A percentile compares a stretch with the other conserved stretches of the same genome.
These are phyloP conservation scores for Choristoneura rosaceana DNA, from an alignment of 2,888 invertebrate genomes.

Conservation along the genomic window DNA sequence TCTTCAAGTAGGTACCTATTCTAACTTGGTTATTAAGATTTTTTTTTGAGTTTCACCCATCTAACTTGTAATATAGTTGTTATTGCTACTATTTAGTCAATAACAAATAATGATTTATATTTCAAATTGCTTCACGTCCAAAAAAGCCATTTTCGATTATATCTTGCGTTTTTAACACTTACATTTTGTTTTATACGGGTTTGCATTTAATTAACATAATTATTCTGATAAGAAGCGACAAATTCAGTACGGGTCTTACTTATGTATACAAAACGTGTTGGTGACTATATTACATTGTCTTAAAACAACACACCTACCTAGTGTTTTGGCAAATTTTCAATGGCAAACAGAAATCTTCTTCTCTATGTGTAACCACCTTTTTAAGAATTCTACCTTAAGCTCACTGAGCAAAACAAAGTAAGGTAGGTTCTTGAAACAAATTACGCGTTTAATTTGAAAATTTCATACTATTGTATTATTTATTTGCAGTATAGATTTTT, in stretches of 20 bases:
- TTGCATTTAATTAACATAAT: conserved; percentile 31
- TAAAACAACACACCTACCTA: neutral
- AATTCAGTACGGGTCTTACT: neutral
- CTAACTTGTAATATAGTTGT: too few relatives aligned
- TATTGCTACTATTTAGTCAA: too few relatives aligned
- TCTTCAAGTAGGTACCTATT: too few relatives aligned
- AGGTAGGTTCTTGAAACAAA: neutral
- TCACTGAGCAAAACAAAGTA: conserved; percentile 2
- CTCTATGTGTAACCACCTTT: neutral
- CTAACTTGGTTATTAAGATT: too few relatives aligned
- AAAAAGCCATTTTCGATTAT: conserved; percentile 46
- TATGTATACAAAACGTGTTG: neutral
- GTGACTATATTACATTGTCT: neutral
- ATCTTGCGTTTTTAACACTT: conserved; percentile 42
- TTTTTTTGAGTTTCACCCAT: too few relatives aligned
- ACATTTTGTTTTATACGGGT: conserved; percentile 26
- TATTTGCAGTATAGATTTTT: neutral
- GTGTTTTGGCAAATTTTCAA: neutral
- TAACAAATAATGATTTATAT: too few relatives aligned
- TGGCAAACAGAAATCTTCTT: neutral
- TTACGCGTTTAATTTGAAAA: conserved; percentile 2
- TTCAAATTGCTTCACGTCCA: conserved; percentile 28
- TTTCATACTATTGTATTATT: neutral
- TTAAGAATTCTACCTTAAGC: neutral
- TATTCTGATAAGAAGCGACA: conserved; percentile 17